Evolutionary conservation across 2,797 vertebrate species (phyloP).

Genomic region (Pygocentrus nattereri): DNA sequence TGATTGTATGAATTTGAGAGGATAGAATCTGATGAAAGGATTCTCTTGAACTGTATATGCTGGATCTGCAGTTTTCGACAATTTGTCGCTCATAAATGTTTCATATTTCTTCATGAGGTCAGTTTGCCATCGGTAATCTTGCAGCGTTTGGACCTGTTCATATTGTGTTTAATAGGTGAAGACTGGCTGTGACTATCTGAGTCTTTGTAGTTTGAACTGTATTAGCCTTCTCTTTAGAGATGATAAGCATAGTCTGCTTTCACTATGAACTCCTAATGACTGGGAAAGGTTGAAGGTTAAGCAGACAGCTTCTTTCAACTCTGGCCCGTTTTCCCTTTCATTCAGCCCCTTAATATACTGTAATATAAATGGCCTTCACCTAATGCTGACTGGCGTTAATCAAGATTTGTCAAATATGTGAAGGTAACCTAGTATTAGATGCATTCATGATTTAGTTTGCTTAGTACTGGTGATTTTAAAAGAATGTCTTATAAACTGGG

Average conservation of each 20-base stretch:
- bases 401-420: neutral
- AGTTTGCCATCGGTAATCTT: neutral
- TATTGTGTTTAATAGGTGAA: neutral
- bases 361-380: neutral
- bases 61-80: constrained; percentile 23
- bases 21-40: neutral
- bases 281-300: constrained; percentile 37
- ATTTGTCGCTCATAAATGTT: constrained; percentile 18
- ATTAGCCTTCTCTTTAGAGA: neutral
- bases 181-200: neutral
- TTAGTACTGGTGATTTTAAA: too few relatives aligned
- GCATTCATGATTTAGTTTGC: neutral
- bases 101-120: constrained; percentile 16
- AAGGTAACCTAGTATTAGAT: neutral
- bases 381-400: neutral
- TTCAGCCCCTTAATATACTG: constrained; percentile 32
- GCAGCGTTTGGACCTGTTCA: neutral
- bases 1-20: neutral
- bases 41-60: constrained; percentile 3
- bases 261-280: constrained; percentile 28
- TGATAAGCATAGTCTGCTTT: neutral
- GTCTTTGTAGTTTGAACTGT: neutral
- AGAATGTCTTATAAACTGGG: too few relatives aligned
- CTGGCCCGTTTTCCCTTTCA: constrained; percentile 38
- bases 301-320: constrained; percentile 36